These are phyloP conservation scores for Microtus oregoni DNA, from an alignment of 2,113 vertebrate genomes.

Conservation along the genomic window DNA sequence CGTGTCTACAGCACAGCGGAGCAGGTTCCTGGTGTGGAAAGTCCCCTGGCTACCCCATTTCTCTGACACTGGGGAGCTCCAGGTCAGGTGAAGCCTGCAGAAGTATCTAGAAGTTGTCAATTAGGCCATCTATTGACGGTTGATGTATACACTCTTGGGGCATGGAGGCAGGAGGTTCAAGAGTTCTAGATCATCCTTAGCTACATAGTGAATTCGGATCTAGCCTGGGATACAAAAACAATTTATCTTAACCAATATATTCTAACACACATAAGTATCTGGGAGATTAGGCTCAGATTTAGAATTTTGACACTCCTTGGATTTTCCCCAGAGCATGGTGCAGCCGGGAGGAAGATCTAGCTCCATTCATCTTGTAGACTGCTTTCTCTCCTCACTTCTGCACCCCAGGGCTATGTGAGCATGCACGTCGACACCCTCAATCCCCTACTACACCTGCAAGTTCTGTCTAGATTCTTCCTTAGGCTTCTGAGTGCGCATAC, in stretches of 20 bases:
- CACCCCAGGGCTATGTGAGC: background rate
- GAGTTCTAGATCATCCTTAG: background rate
- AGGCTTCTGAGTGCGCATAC: background rate
- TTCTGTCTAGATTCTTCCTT: background rate
- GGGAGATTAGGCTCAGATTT: background rate
- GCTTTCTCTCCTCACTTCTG: background rate
- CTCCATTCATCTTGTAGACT: background rate
- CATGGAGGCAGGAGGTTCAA: background rate
- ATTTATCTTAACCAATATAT: background rate
- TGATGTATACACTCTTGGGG: background rate
- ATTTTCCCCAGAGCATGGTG: background rate
- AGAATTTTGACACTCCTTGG: background rate
- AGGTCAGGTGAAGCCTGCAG: background rate
- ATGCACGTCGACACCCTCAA: background rate
- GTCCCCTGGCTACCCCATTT: background rate
- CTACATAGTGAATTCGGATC: no score
- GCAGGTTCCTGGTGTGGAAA: background rate
- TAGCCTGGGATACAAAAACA: no score
- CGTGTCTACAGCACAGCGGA: background rate
- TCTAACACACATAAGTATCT: background rate
- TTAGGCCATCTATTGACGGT: background rate
- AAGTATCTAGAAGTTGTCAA: background rate
- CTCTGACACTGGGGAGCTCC: background rate
- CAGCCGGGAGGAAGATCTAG: background rate
- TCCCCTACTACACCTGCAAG: background rate